A percentile compares a stretch with the other conserved stretches of the same genome.
phyloP scores from a whole-genome alignment of 1,140 invertebrate species.

The Oncopodura yosiiana region DNA sequence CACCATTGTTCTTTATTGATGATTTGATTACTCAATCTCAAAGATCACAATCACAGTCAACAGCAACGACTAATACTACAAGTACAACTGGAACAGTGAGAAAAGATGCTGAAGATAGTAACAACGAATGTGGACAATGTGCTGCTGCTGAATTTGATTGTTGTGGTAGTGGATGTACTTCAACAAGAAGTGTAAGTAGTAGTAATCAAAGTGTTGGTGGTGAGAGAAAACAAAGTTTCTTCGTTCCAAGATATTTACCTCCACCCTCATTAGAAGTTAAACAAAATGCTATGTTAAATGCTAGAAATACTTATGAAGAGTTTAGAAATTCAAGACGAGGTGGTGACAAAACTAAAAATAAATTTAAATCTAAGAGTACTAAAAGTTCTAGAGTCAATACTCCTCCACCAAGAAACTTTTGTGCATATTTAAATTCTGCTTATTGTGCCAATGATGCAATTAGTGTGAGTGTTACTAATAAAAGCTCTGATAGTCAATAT shows the following conservation, averaged over 20 bases:
- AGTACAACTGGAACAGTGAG: neutral
- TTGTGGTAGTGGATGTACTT: too few relatives aligned
- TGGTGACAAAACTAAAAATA: neutral
- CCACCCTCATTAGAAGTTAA: too few relatives aligned
- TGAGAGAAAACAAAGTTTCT: too few relatives aligned
- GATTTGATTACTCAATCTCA: slow-evolving; percentile 7
- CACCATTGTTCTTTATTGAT: slow-evolving; percentile 29
- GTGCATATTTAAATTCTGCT: slow-evolving; percentile 18
- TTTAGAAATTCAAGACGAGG: too few relatives aligned
- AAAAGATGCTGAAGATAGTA: neutral
- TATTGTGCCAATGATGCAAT: neutral
- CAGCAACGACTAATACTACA: neutral
- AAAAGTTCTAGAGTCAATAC: slow-evolving; percentile 2
- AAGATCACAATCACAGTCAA: slow-evolving; percentile 2
- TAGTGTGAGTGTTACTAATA: neutral
- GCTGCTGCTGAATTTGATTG: too few relatives aligned
- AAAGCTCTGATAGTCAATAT: slow-evolving; percentile 14
- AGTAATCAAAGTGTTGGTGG: too few relatives aligned
- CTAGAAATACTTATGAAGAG: too few relatives aligned
- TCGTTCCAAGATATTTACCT: too few relatives aligned
- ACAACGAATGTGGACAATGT: too few relatives aligned
- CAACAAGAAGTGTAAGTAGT: too few relatives aligned
- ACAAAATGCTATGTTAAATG: too few relatives aligned
- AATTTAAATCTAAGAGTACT: neutral
- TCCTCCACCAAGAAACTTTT: slow-evolving; percentile 15